phyloP scores from a whole-genome alignment of 2,797 vertebrate species.

The Brachyalestes nurse region DNA sequence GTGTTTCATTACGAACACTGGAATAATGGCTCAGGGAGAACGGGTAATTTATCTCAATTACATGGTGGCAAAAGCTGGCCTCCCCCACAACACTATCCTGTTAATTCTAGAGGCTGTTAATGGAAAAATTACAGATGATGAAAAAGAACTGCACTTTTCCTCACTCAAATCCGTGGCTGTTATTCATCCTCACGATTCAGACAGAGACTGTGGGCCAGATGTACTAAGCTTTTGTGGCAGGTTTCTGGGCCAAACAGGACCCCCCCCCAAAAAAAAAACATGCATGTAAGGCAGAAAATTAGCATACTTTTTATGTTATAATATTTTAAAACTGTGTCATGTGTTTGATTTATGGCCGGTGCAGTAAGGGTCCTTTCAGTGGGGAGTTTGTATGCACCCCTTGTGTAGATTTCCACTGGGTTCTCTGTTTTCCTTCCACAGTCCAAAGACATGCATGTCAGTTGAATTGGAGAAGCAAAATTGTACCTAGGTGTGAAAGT shows the following conservation, averaged over 20 bases:
- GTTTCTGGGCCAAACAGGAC: neutral
- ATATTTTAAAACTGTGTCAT: no score
- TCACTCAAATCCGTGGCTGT: no score
- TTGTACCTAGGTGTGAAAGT: no score
- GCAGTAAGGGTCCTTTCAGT: no score
- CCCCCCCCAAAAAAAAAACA: no score
- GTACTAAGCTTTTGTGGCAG: neutral
- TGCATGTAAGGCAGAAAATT: neutral
- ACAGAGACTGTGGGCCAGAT: neutral
- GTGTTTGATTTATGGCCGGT: no score
- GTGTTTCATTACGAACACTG: slow-evolving; percentile 31
- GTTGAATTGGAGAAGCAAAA: no score
- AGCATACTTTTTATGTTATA: neutral
- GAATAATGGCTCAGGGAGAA: slow-evolving; percentile 14
- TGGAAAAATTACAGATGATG: slow-evolving; percentile 16
- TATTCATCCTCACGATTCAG: neutral
- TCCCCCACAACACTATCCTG: neutral
- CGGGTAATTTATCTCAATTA: slow-evolving; percentile 32
- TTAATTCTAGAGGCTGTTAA: slow-evolving; percentile 10
- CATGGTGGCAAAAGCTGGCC: neutral
- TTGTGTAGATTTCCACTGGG: no score
- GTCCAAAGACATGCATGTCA: no score
- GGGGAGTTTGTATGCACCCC: no score
- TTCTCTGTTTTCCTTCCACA: no score
- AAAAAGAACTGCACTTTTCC: neutral